These are phyloP conservation scores for Drosophila sp. DNA, from an alignment of 1,140 invertebrate species.

Conservation along the genomic window DNA sequence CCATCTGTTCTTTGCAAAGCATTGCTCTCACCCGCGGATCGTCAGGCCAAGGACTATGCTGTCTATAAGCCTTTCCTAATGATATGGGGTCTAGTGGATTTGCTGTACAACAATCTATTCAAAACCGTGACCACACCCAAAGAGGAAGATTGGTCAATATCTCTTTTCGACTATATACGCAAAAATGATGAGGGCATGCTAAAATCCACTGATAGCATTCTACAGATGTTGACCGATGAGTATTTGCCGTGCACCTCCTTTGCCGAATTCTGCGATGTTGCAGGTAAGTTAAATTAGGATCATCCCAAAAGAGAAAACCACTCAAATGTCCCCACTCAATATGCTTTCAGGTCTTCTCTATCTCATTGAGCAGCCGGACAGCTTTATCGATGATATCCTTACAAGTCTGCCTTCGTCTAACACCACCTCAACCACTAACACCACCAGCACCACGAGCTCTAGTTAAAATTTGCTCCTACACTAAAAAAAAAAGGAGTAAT, in stretches of 20 bases:
- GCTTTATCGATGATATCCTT: conserved; percentile 75
- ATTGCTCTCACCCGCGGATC: conserved; percentile 83
- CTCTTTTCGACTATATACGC: conserved; percentile 95
- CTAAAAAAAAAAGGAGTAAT: conserved; percentile 24
- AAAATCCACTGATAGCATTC: conserved; percentile 93
- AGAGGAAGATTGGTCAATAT: conserved; percentile 93
- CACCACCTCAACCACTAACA: conserved; percentile 4
- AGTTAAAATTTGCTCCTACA: conserved; percentile 55
- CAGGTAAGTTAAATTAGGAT: conserved; percentile 83
- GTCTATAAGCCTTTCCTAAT: conserved; percentile 94
- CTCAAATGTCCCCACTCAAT: not conserved
- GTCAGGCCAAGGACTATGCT: conserved; percentile 88
- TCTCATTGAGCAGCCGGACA: conserved; percentile 78
- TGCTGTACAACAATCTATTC: conserved; percentile 87
- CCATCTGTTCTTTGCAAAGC: conserved; percentile 85
- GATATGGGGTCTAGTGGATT: conserved; percentile 92
- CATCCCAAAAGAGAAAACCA: not conserved
- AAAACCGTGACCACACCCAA: conserved; percentile 89
- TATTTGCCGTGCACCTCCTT: conserved; percentile 94
- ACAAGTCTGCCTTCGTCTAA: conserved; percentile 58
- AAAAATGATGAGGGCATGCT: conserved; percentile 95
- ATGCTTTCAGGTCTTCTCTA: conserved; percentile 62
- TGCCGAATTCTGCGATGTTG: conserved; percentile 95
- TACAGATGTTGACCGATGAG: conserved; percentile 93
- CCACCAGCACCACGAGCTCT: conserved; percentile 55